Evolutionary conservation across 2,113 vertebrate species (phyloP).

Genomic region (Chaetura pelagica): DNA sequence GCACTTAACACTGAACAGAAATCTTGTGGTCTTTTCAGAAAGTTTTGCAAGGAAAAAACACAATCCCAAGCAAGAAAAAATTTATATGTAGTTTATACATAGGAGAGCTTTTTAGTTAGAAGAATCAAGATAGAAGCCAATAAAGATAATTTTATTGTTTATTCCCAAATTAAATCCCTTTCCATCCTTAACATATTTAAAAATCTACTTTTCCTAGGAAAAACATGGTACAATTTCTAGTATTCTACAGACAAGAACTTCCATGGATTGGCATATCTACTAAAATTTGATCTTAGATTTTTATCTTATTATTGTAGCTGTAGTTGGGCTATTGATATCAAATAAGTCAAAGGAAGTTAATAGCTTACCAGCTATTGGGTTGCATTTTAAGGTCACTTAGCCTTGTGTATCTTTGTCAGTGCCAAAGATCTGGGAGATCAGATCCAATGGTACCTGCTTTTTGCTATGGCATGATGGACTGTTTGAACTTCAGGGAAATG

Average conservation of each 20-base stretch:
- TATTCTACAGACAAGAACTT: neutral
- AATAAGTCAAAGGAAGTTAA: neutral
- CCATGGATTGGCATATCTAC: neutral
- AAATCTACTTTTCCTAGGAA: neutral
- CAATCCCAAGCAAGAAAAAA: neutral
- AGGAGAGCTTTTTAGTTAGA: neutral
- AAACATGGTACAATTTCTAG: neutral
- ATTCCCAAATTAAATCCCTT: neutral
- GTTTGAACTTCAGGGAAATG: neutral
- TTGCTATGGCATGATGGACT: neutral
- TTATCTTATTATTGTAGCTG: neutral
- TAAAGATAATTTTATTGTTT: neutral
- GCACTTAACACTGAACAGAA: neutral
- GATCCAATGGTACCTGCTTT: neutral
- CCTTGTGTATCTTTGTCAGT: neutral
- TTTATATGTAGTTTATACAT: neutral
- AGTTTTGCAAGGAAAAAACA: too few relatives aligned
- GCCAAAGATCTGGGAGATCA: neutral
- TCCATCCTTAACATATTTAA: neutral
- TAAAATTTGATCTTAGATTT: neutral
- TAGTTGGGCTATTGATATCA: neutral
- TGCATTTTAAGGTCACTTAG: neutral
- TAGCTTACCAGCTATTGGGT: neutral
- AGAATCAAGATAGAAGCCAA: neutral
- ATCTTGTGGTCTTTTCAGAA: neutral